Percentiles rank a stretch among this genome's conserved stretches.
Evolutionary conservation across 2,888 invertebrate species (phyloP).

Genomic region (Ceraclea dissimilis): DNA sequence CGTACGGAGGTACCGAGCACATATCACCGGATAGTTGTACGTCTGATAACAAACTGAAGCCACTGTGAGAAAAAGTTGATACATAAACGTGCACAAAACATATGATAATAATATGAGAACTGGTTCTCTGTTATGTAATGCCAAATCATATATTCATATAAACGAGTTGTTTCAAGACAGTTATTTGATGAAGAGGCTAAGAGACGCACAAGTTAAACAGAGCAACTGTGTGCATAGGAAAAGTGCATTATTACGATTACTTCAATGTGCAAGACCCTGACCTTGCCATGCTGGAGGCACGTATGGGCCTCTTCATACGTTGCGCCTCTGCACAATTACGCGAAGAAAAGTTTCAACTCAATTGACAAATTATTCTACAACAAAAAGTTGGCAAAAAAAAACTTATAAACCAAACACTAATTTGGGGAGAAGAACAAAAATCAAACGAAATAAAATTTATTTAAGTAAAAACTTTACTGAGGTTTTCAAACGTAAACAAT

Average conservation of each 20-base stretch:
- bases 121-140: slow-evolving; percentile 1
- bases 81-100: not conserved
- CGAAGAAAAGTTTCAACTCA: no score
- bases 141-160: not conserved
- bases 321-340: no score
- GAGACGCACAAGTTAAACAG: not conserved
- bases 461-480: no score
- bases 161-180: no score
- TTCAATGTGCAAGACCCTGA: not conserved
- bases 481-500: no score
- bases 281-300: not conserved
- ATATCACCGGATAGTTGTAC: slow-evolving; percentile 3
- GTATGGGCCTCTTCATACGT: no score
- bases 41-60: slow-evolving; percentile 3
- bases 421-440: no score
- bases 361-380: no score
- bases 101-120: not conserved
- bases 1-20: not conserved
- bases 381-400: no score
- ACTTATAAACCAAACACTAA: no score
- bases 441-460: no score
- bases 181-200: not conserved
- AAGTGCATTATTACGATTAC: not conserved
- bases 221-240: not conserved
- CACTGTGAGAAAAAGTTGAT: slow-evolving; percentile 3